Evolutionary conservation across 2,888 invertebrate species (phyloP).

Genomic region (Lordiphosa fenestrarum): DNA sequence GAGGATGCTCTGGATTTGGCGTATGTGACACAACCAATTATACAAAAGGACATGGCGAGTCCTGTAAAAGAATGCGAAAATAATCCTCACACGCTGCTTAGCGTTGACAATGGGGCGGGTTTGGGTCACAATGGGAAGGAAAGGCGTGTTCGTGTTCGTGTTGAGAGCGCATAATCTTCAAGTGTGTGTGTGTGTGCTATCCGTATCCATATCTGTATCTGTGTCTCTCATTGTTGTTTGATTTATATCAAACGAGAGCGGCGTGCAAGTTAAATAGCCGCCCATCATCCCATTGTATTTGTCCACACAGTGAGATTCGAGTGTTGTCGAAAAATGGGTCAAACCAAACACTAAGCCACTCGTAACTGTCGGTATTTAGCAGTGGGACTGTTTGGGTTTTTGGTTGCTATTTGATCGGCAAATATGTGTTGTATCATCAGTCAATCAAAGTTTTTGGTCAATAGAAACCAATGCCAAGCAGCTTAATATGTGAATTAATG

Average conservation of each 20-base stretch:
- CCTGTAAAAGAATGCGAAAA: conserved; percentile 47
- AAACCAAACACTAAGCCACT: conserved; percentile 14
- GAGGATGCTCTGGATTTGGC: conserved; percentile 26
- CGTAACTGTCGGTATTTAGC: conserved; percentile 12
- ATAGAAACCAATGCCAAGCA: conserved; percentile 43
- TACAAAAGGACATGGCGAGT: conserved; percentile 56
- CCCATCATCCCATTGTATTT: conserved; percentile 40
- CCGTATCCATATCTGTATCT: conserved; percentile 34
- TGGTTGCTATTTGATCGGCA: conserved; percentile 16
- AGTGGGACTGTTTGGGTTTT: conserved; percentile 2
- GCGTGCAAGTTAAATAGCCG: conserved; percentile 41
- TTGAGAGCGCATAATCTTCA: conserved; percentile 65
- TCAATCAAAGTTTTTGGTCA: conserved; percentile 33
- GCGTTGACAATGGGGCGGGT: conserved; percentile 52
- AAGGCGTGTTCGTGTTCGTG: conserved; percentile 47
- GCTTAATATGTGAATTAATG: conserved; percentile 35
- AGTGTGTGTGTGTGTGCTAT: conserved; percentile 33
- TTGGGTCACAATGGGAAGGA: conserved; percentile 18
- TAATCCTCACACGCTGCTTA: conserved; percentile 71
- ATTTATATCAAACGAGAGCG: conserved; percentile 53
- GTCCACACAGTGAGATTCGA: conserved; percentile 22
- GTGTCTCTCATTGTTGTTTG: conserved; percentile 49
- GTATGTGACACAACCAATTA: conserved; percentile 73
- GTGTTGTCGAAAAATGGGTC: conserved; percentile 16
- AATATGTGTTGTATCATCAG: conserved; percentile 34